These are phyloP conservation scores for Gonioctena quinquepunctata DNA, from an alignment of 1,140 invertebrate genomes.

Conservation along the genomic window DNA sequence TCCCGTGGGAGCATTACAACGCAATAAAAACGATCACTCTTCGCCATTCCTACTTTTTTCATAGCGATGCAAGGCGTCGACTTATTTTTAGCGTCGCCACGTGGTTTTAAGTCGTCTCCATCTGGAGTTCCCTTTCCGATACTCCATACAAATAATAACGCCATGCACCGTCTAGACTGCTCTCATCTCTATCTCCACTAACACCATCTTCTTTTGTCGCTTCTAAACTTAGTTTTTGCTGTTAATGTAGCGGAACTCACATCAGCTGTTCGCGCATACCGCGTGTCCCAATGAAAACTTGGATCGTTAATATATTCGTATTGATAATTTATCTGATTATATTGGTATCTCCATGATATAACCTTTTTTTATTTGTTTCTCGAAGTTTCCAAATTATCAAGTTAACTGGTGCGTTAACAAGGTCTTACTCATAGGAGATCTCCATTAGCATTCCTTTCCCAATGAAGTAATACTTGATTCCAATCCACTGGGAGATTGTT, in stretches of 20 bases:
- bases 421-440: too few relatives aligned
- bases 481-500: too few relatives aligned
- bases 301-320: too few relatives aligned
- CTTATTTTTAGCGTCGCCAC: slow-evolving; percentile 6
- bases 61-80: neutral
- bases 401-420: too few relatives aligned
- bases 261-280: slow-evolving; percentile 3
- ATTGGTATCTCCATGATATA: too few relatives aligned
- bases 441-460: too few relatives aligned
- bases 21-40: neutral
- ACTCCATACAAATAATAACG: slow-evolving; percentile 7
- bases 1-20: too few relatives aligned
- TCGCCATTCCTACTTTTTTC: neutral
- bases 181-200: neutral
- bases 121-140: slow-evolving; percentile 11
- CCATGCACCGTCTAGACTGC: neutral
- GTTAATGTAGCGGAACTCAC: slow-evolving; percentile 4
- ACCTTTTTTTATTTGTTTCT: too few relatives aligned
- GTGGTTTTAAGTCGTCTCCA: slow-evolving; percentile 8
- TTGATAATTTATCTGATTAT: too few relatives aligned
- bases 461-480: too few relatives aligned
- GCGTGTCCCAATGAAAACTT: too few relatives aligned
- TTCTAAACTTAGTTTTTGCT: neutral
- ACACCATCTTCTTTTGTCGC: neutral
- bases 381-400: too few relatives aligned